These are phyloP conservation scores for Saturnia japonica DNA, from an alignment of 2,888 invertebrate genomes.

Conservation along the genomic window DNA sequence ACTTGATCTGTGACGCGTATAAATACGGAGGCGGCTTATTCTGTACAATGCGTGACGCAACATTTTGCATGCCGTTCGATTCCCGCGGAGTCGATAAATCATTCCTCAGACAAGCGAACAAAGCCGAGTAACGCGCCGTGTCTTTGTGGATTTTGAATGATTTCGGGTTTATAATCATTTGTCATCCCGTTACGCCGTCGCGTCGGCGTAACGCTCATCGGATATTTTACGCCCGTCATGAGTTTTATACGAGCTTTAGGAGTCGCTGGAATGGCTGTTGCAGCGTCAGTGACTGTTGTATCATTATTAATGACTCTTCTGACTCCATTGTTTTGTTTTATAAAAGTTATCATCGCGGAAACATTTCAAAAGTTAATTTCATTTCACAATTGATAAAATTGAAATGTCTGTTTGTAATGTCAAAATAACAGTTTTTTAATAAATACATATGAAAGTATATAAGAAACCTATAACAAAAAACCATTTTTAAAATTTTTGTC, in stretches of 20 bases:
- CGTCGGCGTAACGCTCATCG: slow-evolving; percentile 31
- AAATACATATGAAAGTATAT: too few species aligned
- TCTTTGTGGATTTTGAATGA: slow-evolving; percentile 78
- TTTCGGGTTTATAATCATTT: slow-evolving; percentile 76
- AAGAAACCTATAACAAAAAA: too few species aligned
- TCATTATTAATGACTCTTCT: not conserved
- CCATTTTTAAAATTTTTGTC: too few species aligned
- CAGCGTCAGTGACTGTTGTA: not conserved
- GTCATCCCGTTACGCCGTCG: slow-evolving; percentile 52
- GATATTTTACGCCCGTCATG: slow-evolving; percentile 70
- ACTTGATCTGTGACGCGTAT: slow-evolving; percentile 42
- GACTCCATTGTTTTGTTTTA: not conserved
- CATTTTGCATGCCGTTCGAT: slow-evolving; percentile 73
- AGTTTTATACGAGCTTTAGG: slow-evolving; percentile 25
- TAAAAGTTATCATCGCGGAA: too few species aligned
- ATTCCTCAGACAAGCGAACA: slow-evolving; percentile 71
- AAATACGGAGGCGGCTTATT: slow-evolving; percentile 34
- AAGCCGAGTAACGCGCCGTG: slow-evolving; percentile 79
- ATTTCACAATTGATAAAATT: too few species aligned
- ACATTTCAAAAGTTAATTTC: too few species aligned
- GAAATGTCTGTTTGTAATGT: too few species aligned
- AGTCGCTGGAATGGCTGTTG: slow-evolving; percentile 4
- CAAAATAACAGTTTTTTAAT: too few species aligned
- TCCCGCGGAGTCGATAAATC: slow-evolving; percentile 66
- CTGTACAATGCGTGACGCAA: slow-evolving; percentile 69